Evolutionary conservation across 2,888 invertebrate genomes (phyloP), one percentile per base, ranked within the genome.

Genomic region (Alloscopus bannaensis): DNA sequence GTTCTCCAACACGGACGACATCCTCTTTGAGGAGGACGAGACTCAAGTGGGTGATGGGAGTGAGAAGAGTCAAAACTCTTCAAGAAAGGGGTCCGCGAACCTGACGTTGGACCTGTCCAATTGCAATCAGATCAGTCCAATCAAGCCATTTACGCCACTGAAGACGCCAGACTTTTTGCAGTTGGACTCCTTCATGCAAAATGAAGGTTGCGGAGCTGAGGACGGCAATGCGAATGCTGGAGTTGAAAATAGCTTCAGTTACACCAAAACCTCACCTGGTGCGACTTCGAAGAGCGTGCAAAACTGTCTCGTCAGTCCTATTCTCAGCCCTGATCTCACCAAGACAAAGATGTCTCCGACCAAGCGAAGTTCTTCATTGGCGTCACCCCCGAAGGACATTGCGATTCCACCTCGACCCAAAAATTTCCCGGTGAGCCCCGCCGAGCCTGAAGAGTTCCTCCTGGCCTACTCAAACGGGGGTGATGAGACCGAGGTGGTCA

Each of bases 121-220:
- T 1, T 47, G 36, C 11, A 31, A 36, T 40, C 6, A 40, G 13
- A 0, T 40, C 1, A 18, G 40, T 1, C 18, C 40, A 11, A 69
- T 76, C 16, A 76, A 76, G 22, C 62, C 76, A 6, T 76, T 76
- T 28, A 76, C 76, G 4, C 76, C 76, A 13, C 20, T 76, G n/a
- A 76, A 76, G n/a, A 76, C 76, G 0, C 76, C 76, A 2, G 76
- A 76, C 28, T 76, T 76, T 52, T 26, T 76, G n/a, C 69, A 76
- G 26, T 45, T 76, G 3, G 42, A 47, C 42, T 50, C 68, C 6
- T 36, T 68, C 24, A 28, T 42, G 1, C 8, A 16, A 18, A 60
- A 18, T 50, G 45, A 45, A 45, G 8, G 1, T 8, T 8, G 50
- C 6, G 6, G 6, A 50, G 50, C 3, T 1, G 22, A n/a, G n/a